phyloP scores from a whole-genome alignment of 2,797 vertebrate species.

The Paramormyrops hopkinsi region DNA sequence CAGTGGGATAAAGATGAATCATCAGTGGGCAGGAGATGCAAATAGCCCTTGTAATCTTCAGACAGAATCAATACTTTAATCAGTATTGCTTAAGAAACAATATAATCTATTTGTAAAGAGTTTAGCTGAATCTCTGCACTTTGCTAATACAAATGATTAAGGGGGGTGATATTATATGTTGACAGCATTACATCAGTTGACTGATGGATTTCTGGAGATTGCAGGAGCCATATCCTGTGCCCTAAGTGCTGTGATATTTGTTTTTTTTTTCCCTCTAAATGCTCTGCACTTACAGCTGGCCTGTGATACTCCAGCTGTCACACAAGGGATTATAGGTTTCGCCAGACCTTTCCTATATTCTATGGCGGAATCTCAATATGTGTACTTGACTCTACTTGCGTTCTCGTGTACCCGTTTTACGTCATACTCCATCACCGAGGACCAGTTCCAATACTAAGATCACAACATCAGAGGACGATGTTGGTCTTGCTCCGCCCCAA shows the following conservation, averaged over 20 bases:
- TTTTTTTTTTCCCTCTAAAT: not conserved
- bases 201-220: not conserved
- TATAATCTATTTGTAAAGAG: slow-evolving; percentile 3
- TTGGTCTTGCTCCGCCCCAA: not conserved
- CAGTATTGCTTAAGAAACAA: not conserved
- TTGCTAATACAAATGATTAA: not conserved
- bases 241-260: not conserved
- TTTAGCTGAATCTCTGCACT: not conserved
- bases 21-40: not conserved
- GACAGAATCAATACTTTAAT: not conserved
- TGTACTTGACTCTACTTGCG: not conserved
- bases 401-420: not conserved
- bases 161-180: not conserved
- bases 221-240: not conserved
- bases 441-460: not conserved
- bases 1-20: not conserved
- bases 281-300: not conserved
- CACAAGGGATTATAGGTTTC: not conserved
- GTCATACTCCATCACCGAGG: not conserved
- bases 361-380: not conserved
- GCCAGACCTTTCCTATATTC: not conserved
- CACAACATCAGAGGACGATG: not conserved
- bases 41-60: not conserved
- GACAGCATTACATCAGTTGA: not conserved
- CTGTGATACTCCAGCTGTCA: not conserved